Evolutionary conservation across 2,888 invertebrate genomes (phyloP), one percentile per base, ranked within the genome.

Genomic region (Gymnosoma rotundatum): DNA sequence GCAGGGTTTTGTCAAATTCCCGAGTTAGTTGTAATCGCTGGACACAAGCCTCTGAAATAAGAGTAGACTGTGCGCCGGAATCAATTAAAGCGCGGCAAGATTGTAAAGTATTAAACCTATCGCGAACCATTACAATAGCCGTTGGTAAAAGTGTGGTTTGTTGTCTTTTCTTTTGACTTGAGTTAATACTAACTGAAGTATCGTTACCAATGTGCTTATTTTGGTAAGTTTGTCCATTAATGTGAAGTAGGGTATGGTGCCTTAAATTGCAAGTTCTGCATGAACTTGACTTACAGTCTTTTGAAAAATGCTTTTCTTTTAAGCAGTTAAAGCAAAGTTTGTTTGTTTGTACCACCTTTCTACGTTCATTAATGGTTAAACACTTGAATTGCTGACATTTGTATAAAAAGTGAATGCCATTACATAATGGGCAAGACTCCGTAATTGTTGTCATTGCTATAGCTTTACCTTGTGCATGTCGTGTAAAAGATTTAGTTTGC

Each of bases 81-180:
- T 86, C 83, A 10, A 86, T 50, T 7, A 85, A 48, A n/a, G 66
- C 83, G 9, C 82, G 78, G 61, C 83, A 85, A 25, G 67, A 60
- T 64, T 76, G 73, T 20, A 63, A 21, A 18, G 20, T n/a, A 21
- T 74, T 60, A 36, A n/a, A 61, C 4, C 25, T 61, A n/a, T 81
- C 76, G 20, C 63, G 66, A 5, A 78, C 60, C 61, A 58, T 60
- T 18, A 81, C 50, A 18, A 74, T n/a, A 12, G 63, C 78, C 10
- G 73, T 82, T 42, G 81, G 74, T 32, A 70, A 48, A 8, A 78
- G 20, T 6, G 56, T 78, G 9, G 67, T 50, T 7, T 20, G 45
- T 45, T 52, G 64, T 16, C 0, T n/a, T 25, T 18, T 10, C 18
- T 78, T 73, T n/a, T 64, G 54, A 32, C 1, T 63, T 1, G 56